Conservation (phyloP, 1,140 invertebrate genomes). For the Neodiprion lecontei region DNA sequence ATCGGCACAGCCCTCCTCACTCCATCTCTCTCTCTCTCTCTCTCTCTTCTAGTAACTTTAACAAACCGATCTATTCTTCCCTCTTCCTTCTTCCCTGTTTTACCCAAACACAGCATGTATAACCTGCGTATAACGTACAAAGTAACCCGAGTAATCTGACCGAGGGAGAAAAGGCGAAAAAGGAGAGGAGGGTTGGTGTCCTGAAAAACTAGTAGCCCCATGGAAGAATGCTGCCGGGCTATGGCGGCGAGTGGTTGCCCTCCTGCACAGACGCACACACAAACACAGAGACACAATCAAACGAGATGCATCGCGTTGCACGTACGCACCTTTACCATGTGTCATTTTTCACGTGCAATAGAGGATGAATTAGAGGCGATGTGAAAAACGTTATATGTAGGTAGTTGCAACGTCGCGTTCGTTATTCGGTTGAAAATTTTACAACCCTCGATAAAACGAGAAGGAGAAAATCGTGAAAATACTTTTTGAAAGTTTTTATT, state of each 20-base stretch:
- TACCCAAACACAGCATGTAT: too few species aligned
- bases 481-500: too few species aligned
- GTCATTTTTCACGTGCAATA: too few species aligned
- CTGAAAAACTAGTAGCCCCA: constrained; percentile 4
- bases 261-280: background rate
- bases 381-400: too few species aligned
- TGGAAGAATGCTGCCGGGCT: background rate
- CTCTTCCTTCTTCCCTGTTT: constrained; percentile 21
- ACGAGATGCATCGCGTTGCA: background rate
- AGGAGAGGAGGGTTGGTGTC: background rate
- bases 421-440: too few species aligned
- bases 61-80: constrained; percentile 4
- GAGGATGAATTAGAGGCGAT: too few species aligned
- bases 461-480: too few species aligned
- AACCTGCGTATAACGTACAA: too few species aligned
- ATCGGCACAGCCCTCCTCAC: constrained; percentile 32
- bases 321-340: too few species aligned
- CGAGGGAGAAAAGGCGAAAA: background rate
- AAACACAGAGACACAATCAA: background rate
- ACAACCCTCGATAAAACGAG: too few species aligned
- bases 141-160: background rate
- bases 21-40: constrained; percentile 32
- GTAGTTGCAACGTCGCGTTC: too few species aligned
- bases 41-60: constrained; percentile 22
- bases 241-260: background rate